Base-by-base conservation (phyloP, 2,113 vertebrate genomes). In the Glareola pratincola region DNA sequence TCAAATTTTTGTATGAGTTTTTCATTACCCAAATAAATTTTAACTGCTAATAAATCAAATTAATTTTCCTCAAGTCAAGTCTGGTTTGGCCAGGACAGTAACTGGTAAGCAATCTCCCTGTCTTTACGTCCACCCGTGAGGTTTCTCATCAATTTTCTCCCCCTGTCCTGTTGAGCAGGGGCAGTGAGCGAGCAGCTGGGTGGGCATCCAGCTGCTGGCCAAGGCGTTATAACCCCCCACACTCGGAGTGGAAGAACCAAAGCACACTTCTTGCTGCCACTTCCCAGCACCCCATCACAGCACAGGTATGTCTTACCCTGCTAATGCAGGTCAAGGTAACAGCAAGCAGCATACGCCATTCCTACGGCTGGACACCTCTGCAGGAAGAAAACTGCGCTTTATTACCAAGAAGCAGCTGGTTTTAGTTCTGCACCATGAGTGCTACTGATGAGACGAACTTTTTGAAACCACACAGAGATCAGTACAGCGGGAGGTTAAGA, bases 191-290 rank as follows among this genome's bases (percentile, higher is more conserved):
- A 68, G 59, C 4, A 4, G 36, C 59, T 73, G 60, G 10, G 32
- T 37, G 64, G 9, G 22, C 14, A 11, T 12, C 37, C 15, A 1
- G 34, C 47, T 32, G 20, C 41, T 59, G 63, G 22, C 39, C 77
- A 56, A 76, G 45, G 39, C 32, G 26, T 7, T 53, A 20, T 8
- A 63, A 51, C 23, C 32, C 21, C 29, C 17, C 47, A 23, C 5
- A 13, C 14, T 32, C 0, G 0, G 6, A 51, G 22, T 14, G 26
- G 20, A 67, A 48, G 43, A 92, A 39, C 12, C 18, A 27, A 29
- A 77, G 45, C 37, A 64, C 11, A 22, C 6, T 22, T 68, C n/a
- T 4, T 71, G 64, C 29, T 71, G 62, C 26, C 68, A 43, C 63
- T 27, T 73, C 45, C 22, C 76, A 45, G 16, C 57, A 53, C 10